phyloP scores from a whole-genome alignment of 2,797 vertebrate species.

The Anisognathus igniventris region DNA sequence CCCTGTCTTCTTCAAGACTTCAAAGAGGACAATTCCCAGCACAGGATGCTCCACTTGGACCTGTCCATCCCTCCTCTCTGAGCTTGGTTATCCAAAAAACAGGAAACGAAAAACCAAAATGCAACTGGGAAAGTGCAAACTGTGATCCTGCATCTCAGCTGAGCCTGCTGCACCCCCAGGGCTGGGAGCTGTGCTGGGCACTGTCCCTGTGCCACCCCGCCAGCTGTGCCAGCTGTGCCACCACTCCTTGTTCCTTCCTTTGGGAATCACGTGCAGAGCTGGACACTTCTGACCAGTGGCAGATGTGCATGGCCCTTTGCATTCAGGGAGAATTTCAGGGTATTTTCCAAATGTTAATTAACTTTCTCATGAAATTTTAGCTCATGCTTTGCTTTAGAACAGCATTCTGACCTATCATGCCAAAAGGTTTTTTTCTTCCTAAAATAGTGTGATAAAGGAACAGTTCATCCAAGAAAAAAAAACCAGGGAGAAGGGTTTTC shows the following conservation, averaged over 20 bases:
- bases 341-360: not conserved
- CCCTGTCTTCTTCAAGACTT: not conserved
- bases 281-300: not conserved
- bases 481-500: not conserved
- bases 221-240: not conserved
- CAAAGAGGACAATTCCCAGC: not conserved
- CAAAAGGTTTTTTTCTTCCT: not conserved
- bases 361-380: not conserved
- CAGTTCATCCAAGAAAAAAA: not conserved
- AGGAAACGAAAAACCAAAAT: not conserved
- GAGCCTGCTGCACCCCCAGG: not conserved
- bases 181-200: not conserved
- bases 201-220: not conserved
- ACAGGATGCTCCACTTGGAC: not conserved
- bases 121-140: not conserved
- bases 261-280: not conserved
- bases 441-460: not conserved
- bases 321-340: not conserved
- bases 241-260: not conserved
- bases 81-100: not conserved
- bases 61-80: not conserved
- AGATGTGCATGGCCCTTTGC: not conserved
- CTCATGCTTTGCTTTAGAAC: not conserved
- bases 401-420: not conserved
- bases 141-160: not conserved